A percentile compares a stretch with the other conserved stretches of the same genome.
Conservation (phyloP, 2,888 invertebrate species). For the Odontocolon sp. region DNA sequence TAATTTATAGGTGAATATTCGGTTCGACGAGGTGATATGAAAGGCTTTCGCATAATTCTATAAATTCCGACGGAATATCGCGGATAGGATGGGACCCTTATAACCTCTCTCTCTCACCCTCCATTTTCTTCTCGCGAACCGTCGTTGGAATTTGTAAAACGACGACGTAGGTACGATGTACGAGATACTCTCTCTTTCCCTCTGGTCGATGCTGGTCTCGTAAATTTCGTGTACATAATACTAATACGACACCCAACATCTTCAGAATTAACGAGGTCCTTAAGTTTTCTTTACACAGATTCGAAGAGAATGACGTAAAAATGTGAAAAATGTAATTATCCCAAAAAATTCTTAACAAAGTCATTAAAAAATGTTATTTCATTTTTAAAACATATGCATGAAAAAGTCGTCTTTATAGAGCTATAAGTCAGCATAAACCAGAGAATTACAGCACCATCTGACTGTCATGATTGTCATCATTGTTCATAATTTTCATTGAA, state of each 20-base stretch:
- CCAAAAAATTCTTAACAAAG: too few species aligned
- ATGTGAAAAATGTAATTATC: too few species aligned
- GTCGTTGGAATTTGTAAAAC: constrained; percentile 49
- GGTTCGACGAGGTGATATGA: constrained; percentile 66
- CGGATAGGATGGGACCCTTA: background rate
- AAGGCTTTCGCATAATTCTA: constrained; percentile 74
- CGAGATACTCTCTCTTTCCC: constrained; percentile 13
- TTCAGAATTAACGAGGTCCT: too few species aligned
- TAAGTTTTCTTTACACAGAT: too few species aligned
- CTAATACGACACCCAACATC: background rate
- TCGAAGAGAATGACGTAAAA: too few species aligned
- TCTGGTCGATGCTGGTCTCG: background rate
- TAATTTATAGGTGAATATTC: constrained; percentile 6
- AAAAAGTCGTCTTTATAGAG: too few species aligned
- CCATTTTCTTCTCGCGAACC: constrained; percentile 2
- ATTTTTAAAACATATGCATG: too few species aligned
- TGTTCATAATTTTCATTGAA: too few species aligned
- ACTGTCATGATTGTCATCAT: too few species aligned
- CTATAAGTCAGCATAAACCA: too few species aligned
- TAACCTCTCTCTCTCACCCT: constrained; percentile 9
- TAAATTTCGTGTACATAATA: constrained; percentile 37
- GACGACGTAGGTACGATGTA: constrained; percentile 37
- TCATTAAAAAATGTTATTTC: too few species aligned
- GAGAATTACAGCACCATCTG: too few species aligned
- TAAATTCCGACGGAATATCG: constrained; percentile 63